Conservation (phyloP, 2,797 vertebrate genomes). For the Lutjanus argentimaculatus region DNA sequence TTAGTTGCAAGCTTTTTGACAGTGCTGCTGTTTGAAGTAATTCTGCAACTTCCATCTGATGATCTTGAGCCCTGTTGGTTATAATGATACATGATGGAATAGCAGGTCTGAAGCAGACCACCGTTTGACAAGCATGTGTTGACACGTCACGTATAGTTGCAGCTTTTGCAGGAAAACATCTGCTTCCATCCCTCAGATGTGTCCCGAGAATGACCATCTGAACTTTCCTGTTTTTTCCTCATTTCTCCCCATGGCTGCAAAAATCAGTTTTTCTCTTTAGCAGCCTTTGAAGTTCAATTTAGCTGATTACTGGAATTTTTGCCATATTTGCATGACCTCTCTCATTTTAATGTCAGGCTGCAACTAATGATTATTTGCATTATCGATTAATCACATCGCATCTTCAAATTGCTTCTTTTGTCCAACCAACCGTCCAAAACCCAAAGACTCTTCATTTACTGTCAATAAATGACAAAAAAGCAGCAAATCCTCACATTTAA, state of each 20-base stretch:
- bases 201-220: not conserved
- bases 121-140: slow-evolving; percentile 39
- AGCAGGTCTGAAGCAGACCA: not conserved
- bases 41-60: not conserved
- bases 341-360: too few relatives aligned
- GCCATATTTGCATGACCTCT: not conserved
- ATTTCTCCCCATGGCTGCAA: not conserved
- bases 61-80: not conserved
- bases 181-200: slow-evolving; percentile 27
- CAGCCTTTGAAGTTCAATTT: not conserved
- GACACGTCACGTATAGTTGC: not conserved
- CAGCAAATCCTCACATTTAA: too few relatives aligned
- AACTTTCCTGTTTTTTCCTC: not conserved
- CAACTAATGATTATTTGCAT: too few relatives aligned
- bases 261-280: not conserved
- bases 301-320: not conserved
- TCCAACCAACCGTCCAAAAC: not conserved
- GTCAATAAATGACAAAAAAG: too few relatives aligned
- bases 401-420: not conserved
- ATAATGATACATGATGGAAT: slow-evolving; percentile 18
- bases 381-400: too few relatives aligned
- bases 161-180: slow-evolving; percentile 46
- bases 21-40: not conserved
- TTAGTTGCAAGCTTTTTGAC: not conserved
- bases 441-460: too few relatives aligned